These are phyloP conservation scores for Aphis craccivora DNA, from an alignment of 1,140 invertebrate species.

Conservation along the genomic window DNA sequence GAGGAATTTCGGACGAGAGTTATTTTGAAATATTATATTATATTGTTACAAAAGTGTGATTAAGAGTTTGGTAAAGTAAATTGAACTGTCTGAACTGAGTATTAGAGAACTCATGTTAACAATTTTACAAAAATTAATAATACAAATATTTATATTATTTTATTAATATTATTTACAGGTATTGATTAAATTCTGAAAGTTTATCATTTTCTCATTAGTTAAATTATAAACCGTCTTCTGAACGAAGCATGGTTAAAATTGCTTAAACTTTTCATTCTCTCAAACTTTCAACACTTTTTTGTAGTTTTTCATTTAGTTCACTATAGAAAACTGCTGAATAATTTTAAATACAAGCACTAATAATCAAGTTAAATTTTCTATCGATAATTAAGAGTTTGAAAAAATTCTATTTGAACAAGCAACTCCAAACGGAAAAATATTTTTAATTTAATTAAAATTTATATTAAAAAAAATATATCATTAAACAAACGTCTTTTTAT, in stretches of 20 bases:
- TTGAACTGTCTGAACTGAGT: not conserved
- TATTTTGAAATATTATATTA: not conserved
- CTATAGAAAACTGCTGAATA: not conserved
- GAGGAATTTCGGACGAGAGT: not conserved
- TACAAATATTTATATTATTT: not conserved
- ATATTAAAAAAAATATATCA: no score
- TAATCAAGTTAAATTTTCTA: not conserved
- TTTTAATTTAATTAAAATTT: not conserved
- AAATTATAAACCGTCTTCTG: not conserved
- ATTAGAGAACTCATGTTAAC: not conserved
- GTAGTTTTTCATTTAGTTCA: not conserved
- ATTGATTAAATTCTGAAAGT: not conserved
- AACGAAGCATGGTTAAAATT: not conserved
- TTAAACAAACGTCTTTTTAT: no score
- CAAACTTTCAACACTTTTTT: not conserved
- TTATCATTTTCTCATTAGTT: conserved; percentile 1
- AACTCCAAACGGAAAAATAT: not conserved
- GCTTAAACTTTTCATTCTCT: not conserved
- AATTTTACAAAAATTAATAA: not conserved
- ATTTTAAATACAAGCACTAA: not conserved
- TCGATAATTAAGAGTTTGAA: not conserved
- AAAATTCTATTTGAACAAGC: not conserved
- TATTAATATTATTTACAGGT: not conserved
- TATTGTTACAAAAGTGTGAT: not conserved
- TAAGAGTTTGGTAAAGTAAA: not conserved